phyloP scores from a whole-genome alignment of 2,113 vertebrate species.

The Rhinolophus ferrumequinum region DNA sequence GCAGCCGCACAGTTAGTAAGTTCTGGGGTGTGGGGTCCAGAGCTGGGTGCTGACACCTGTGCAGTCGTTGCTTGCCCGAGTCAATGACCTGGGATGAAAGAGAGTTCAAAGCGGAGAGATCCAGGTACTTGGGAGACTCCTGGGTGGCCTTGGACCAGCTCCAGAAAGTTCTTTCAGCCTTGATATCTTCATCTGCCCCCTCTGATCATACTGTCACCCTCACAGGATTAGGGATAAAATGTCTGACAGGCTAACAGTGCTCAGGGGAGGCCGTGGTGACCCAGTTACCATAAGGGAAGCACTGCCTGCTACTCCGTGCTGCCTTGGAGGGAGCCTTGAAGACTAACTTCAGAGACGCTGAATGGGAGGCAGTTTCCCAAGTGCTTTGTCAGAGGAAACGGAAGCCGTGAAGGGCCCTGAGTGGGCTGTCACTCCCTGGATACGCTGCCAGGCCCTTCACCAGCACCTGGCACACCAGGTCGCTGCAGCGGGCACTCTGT shows the following conservation, averaged over 20 bases:
- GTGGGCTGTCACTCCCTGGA: neutral
- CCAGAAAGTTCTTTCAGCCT: neutral
- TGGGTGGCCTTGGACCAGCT: neutral
- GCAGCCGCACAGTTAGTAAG: neutral
- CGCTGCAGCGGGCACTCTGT: neutral
- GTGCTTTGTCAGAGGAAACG: neutral
- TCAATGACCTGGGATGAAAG: neutral
- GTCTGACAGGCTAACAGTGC: neutral
- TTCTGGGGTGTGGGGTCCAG: neutral
- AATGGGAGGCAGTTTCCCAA: neutral
- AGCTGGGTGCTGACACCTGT: neutral
- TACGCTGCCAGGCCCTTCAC: accelerated
- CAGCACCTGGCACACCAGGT: accelerated
- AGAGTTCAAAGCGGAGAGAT: neutral
- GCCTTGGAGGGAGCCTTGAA: neutral
- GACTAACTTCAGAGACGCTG: neutral
- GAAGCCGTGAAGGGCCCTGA: neutral
- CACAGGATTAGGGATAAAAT: neutral
- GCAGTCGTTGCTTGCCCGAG: neutral
- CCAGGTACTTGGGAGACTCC: neutral
- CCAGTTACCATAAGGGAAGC: no score
- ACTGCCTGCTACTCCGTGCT: neutral
- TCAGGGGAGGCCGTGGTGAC: no score
- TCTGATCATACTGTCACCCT: neutral
- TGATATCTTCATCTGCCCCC: neutral